phyloP scores from a whole-genome alignment of 2,113 vertebrate genomes.

The Oreochromis niloticus region DNA sequence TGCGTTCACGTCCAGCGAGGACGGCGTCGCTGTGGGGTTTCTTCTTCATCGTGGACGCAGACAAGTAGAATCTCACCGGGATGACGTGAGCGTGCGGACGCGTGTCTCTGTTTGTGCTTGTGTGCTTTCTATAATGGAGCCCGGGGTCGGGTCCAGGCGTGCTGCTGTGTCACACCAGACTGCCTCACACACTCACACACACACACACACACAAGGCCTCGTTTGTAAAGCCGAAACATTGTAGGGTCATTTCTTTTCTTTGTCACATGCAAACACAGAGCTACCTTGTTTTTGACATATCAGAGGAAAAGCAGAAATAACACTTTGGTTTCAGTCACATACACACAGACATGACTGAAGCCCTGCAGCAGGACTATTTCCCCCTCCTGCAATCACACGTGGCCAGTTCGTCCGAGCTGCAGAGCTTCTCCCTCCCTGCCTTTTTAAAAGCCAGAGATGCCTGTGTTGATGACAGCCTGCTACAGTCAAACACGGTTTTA shows the following conservation, averaged over 20 bases:
- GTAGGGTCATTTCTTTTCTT: not conserved
- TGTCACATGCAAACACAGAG: slow-evolving; percentile 4
- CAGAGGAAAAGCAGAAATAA: not conserved
- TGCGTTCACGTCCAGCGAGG: not conserved
- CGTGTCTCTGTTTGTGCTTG: slow-evolving; percentile 5
- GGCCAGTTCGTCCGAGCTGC: slow-evolving; percentile 25
- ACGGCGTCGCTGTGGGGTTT: not conserved
- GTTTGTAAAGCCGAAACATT: not conserved
- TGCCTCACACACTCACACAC: slow-evolving; percentile 37
- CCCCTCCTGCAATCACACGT: not conserved
- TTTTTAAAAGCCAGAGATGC: slow-evolving; percentile 45
- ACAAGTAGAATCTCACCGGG: not conserved
- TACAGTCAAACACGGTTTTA: not conserved
- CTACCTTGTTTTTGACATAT: slow-evolving; percentile 19
- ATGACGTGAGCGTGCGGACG: not conserved
- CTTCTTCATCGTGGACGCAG: slow-evolving; percentile 8
- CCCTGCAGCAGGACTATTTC: not conserved
- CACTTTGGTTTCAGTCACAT: not conserved
- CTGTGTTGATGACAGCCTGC: slow-evolving; percentile 23
- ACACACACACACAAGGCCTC: slow-evolving; percentile 1
- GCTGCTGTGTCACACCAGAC: slow-evolving; percentile 66
- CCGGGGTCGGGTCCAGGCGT: slow-evolving; percentile 32
- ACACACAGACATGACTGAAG: not conserved
- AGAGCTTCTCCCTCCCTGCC: slow-evolving; percentile 21
- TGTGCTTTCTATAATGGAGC: not conserved